Evolutionary conservation across 2,888 invertebrate species (phyloP).

Genomic region (Leptinotarsa rubiginosa): DNA sequence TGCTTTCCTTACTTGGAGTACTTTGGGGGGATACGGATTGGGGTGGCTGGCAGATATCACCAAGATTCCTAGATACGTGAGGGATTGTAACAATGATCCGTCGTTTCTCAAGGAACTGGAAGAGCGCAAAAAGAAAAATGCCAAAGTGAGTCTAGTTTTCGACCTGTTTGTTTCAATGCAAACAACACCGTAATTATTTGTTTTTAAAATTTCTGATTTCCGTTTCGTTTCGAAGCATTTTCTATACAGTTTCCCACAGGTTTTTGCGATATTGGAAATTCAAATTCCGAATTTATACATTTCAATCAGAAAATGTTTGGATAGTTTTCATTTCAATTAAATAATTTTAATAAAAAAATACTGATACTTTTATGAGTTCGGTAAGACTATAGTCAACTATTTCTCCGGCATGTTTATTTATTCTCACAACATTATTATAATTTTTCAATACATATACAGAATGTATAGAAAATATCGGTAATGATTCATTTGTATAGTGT

Average conservation of each 20-base stretch:
- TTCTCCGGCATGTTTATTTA: not conserved
- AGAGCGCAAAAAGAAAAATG: constrained; percentile 71
- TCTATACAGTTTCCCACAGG: too few relatives aligned
- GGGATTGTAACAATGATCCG: constrained; percentile 82
- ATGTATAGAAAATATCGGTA: not conserved
- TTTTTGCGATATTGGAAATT: too few relatives aligned
- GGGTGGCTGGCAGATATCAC: constrained; percentile 91
- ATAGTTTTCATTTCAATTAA: too few relatives aligned
- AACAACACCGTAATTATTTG: too few relatives aligned
- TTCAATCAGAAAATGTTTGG: too few relatives aligned
- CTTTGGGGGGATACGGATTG: constrained; percentile 86
- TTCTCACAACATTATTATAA: not conserved
- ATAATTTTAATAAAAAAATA: too few relatives aligned
- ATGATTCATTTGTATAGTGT: not conserved
- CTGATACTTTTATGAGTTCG: too few relatives aligned
- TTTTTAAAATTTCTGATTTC: too few relatives aligned
- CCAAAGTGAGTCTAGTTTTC: constrained; percentile 69
- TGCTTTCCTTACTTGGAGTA: constrained; percentile 90
- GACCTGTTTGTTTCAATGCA: not conserved
- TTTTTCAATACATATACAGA: not conserved
- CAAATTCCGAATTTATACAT: too few relatives aligned
- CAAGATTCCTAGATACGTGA: constrained; percentile 86
- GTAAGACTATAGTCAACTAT: too few relatives aligned
- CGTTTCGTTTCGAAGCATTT: too few relatives aligned
- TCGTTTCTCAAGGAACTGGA: constrained; percentile 75